phyloP scores from a whole-genome alignment of 2,113 vertebrate species.

The Aphyosemion australe region DNA sequence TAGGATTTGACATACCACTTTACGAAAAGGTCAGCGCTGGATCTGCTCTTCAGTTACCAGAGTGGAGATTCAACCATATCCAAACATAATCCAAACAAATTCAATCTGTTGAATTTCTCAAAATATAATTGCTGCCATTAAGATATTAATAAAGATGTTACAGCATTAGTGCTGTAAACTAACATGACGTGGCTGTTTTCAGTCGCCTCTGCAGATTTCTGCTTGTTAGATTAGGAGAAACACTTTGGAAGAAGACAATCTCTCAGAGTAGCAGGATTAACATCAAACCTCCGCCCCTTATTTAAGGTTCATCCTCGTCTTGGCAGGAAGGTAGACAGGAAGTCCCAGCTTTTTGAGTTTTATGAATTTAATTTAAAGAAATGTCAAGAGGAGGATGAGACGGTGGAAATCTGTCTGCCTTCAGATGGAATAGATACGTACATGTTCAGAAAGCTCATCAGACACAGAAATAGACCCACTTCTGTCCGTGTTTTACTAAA shows the following conservation, averaged over 20 bases:
- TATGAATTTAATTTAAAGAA: too few relatives aligned
- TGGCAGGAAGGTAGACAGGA: too few relatives aligned
- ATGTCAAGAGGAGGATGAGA: too few relatives aligned
- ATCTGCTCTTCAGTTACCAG: slow-evolving; percentile 32
- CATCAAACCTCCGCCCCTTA: neutral
- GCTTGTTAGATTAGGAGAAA: neutral
- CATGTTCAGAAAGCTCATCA: too few relatives aligned
- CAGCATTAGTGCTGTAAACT: neutral
- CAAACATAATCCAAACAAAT: slow-evolving; percentile 14
- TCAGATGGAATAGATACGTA: too few relatives aligned
- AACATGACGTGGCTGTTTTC: slow-evolving; percentile 8
- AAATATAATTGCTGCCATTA: neutral
- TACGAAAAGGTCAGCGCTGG: slow-evolving; percentile 33
- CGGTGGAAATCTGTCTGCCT: too few relatives aligned
- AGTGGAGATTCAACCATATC: slow-evolving; percentile 17
- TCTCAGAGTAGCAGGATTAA: slow-evolving; percentile 9
- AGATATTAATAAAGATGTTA: neutral
- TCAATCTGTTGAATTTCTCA: neutral
- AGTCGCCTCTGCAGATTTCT: slow-evolving; percentile 12
- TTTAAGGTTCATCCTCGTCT: neutral
- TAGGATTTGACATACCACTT: slow-evolving; percentile 45
- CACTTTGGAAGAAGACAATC: neutral
- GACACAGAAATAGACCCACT: too few relatives aligned
- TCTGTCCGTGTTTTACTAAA: too few relatives aligned
- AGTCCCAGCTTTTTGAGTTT: too few relatives aligned